A percentile compares a stretch with the other conserved stretches of the same genome.
phyloP scores from a whole-genome alignment of 2,797 vertebrate species.

The Catostomus latipinnis region DNA sequence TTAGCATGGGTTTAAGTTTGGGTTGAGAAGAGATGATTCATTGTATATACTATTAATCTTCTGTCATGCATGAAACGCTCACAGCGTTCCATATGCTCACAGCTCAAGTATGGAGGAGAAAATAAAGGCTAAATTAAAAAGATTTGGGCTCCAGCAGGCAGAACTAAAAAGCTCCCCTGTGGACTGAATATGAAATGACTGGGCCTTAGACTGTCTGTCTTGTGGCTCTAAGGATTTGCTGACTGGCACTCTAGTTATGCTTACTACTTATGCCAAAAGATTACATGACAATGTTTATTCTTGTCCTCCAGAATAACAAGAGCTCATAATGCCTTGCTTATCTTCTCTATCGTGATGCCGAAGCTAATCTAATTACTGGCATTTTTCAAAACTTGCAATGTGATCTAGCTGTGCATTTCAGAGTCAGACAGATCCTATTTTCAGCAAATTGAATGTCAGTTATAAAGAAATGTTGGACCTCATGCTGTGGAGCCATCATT shows the following conservation, averaged over 20 bases:
- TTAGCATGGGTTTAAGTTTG: neutral
- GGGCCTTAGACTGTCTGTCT: slow-evolving; percentile 10
- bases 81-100: slow-evolving; percentile 3
- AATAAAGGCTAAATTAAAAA: slow-evolving; percentile 25
- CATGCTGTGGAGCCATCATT: slow-evolving; percentile 30
- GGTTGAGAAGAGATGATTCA: slow-evolving; percentile 31
- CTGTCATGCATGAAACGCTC: slow-evolving; percentile 32
- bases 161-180: slow-evolving; percentile 4
- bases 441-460: slow-evolving; percentile 25
- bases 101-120: slow-evolving; percentile 11
- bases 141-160: slow-evolving; percentile 29
- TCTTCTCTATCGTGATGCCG: slow-evolving; percentile 3
- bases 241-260: slow-evolving; percentile 13
- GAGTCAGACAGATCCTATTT: slow-evolving; percentile 33
- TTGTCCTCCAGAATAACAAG: slow-evolving; percentile 3
- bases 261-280: slow-evolving; percentile 20
- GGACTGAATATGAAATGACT: neutral
- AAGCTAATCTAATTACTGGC: slow-evolving; percentile 26
- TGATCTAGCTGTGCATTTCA: slow-evolving; percentile 9
- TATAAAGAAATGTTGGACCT: slow-evolving; percentile 24
- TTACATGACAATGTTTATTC: slow-evolving; percentile 17
- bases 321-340: slow-evolving; percentile 27
- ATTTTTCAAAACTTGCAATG: slow-evolving; percentile 24
- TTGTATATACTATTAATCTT: slow-evolving; percentile 22
- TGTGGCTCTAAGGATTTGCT: slow-evolving; percentile 26